Evolutionary conservation across 2,888 invertebrate species (phyloP).

Genomic region (Phyllotreta cruciferae): DNA sequence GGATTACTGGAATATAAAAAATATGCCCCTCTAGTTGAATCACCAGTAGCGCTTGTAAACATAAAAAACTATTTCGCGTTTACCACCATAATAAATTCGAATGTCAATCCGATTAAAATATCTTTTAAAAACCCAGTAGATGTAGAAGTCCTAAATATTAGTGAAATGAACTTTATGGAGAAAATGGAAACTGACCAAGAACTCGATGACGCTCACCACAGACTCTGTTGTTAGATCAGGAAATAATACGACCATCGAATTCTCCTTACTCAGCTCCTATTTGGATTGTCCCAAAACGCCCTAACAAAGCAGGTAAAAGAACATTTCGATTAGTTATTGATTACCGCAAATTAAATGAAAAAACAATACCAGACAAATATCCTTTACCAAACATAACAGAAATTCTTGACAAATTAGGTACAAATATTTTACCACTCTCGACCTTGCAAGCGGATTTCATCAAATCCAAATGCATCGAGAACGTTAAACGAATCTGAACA

Average conservation of each 20-base stretch:
- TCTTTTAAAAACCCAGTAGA: neutral
- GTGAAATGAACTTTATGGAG: neutral
- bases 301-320: too few relatives aligned
- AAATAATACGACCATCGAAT: too few relatives aligned
- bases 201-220: too few relatives aligned
- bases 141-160: neutral
- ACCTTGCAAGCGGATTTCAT: conserved; percentile 45
- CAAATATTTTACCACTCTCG: conserved; percentile 44
- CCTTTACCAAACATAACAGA: conserved; percentile 50
- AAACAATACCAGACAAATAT: conserved; percentile 45
- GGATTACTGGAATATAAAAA: conserved; percentile 2
- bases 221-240: too few relatives aligned
- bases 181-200: neutral
- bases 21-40: conserved; percentile 1
- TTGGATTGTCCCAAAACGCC: too few relatives aligned
- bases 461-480: conserved; percentile 43
- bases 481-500: conserved; percentile 34
- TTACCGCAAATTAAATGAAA: conserved; percentile 35
- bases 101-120: neutral
- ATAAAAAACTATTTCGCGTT: conserved; percentile 2
- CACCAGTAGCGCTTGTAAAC: neutral
- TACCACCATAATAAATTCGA: neutral
- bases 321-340: conserved; percentile 33
- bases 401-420: conserved; percentile 49
- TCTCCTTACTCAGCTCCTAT: too few relatives aligned